A percentile compares a stretch with the other conserved stretches of the same genome.
These are phyloP conservation scores for Ganaspis sp. DNA, from an alignment of 1,140 invertebrate species.

Conservation along the genomic window DNA sequence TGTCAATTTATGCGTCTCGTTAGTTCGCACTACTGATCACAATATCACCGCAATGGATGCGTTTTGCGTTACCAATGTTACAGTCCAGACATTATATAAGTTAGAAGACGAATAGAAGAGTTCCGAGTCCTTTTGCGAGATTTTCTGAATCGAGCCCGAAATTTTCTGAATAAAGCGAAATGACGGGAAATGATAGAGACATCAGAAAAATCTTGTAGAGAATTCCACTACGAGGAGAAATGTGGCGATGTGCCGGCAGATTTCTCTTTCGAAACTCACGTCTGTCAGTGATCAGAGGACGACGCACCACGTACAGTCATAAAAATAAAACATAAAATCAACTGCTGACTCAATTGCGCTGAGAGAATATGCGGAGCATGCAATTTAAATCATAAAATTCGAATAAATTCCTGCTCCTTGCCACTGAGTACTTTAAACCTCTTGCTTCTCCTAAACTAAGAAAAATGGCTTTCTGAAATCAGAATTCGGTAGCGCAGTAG, in stretches of 20 bases:
- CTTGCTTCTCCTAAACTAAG: neutral
- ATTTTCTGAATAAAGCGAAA: conserved; percentile 49
- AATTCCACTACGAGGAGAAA: conserved; percentile 32
- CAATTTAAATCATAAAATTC: conserved; percentile 74
- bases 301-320: conserved; percentile 61
- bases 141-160: conserved; percentile 38
- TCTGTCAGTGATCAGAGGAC: conserved; percentile 39
- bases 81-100: neutral
- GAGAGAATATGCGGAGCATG: conserved; percentile 65
- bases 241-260: conserved; percentile 29
- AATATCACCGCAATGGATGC: conserved; percentile 48
- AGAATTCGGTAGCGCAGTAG: neutral
- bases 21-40: conserved; percentile 67
- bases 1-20: conserved; percentile 71
- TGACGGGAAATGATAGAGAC: conserved; percentile 47
- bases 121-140: neutral
- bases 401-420: conserved; percentile 59
- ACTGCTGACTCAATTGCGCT: conserved; percentile 70
- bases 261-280: conserved; percentile 43
- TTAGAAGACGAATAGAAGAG: neutral
- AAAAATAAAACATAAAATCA: conserved; percentile 74
- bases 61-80: neutral
- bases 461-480: neutral
- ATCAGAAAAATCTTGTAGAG: conserved; percentile 46
- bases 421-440: conserved; percentile 15